Base-by-base conservation (phyloP, 2,888 invertebrate species). In the Drosophila infuscata region DNA sequence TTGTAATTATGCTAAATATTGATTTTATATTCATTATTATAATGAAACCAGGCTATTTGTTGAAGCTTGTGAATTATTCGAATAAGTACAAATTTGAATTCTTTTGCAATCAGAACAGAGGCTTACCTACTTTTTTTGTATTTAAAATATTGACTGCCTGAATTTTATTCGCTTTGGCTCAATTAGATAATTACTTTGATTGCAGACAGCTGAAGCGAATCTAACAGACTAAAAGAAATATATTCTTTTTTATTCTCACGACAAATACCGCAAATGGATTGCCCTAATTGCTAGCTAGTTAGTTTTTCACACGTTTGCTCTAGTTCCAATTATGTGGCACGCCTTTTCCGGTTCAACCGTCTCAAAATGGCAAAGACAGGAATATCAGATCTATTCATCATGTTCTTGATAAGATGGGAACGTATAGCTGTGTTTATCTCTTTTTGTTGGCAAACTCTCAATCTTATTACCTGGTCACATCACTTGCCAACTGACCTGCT, bases 261-360 rank as follows among this genome's bases (percentile, higher is more conserved):
- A 64, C 59, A 57, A 48, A 9, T 32, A 11, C 46, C 59, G 56
- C 35, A 29, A 49, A 63, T 30, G 61, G 30, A 51, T 65, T 66
- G 17, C 15, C 43, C 53, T 86, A 79, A 90, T 81, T 79, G 56
- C 58, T 30, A 30, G 57, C 60, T 70, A 70, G 64, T 73, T 73
- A 38, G 58, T 60, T 84, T 87, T 89, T 87, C 91, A 87, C 87
- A 87, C 91, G 80, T 90, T 78, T 76, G 82, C 61, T 73, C 88
- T 48, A 89, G 76, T 71, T 89, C 30, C 54, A 84, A 84, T 79
- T 82, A 63, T 17, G 35, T 30, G 33, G 20, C 58, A 73, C 85
- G 56, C 91, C 91, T 87, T 35, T 89, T 91, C 84, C 90, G 72
- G 82, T 29, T 61, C 64, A 53, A 46, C 3, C 20, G 54, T 63